Percentiles rank a stretch among this genome's conserved stretches.
These are phyloP conservation scores for Drosophila sordidapex DNA, from an alignment of 2,888 invertebrate genomes.

Conservation along the genomic window DNA sequence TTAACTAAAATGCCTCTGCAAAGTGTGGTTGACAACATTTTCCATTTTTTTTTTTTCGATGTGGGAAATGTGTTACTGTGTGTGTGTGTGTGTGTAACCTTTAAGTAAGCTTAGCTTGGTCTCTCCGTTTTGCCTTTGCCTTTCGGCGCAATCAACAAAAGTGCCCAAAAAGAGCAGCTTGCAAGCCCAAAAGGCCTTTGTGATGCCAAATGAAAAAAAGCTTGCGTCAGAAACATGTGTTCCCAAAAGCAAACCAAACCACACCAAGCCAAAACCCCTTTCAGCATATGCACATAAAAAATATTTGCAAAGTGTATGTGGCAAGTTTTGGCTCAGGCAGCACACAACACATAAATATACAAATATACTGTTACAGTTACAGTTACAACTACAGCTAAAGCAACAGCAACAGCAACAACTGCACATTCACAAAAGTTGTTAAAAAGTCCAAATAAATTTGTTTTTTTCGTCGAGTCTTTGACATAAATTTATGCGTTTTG, in stretches of 20 bases:
- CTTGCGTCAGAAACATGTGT: conserved; percentile 21
- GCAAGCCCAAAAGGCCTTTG: conserved; percentile 18
- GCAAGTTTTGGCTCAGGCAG: conserved; percentile 37
- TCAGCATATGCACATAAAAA: conserved; percentile 58
- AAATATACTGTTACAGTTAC: conserved; percentile 15
- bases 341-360: conserved; percentile 18
- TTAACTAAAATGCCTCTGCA: conserved; percentile 46
- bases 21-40: conserved; percentile 19
- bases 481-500: conserved; percentile 81
- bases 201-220: neutral
- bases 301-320: conserved; percentile 53
- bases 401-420: conserved; percentile 26
- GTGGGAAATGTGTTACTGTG: neutral
- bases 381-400: conserved; percentile 7
- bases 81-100: neutral
- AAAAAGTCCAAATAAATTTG: conserved; percentile 80
- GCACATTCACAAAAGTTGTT: conserved; percentile 70
- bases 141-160: conserved; percentile 66
- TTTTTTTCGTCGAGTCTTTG: conserved; percentile 64
- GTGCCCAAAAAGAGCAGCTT: conserved; percentile 53
- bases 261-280: conserved; percentile 3
- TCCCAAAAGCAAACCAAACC: neutral
- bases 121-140: conserved; percentile 8
- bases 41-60: neutral
- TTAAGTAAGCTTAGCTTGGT: conserved; percentile 10